Evolutionary conservation across 2,888 invertebrate species (phyloP).

Genomic region (Papilio elwesi): DNA sequence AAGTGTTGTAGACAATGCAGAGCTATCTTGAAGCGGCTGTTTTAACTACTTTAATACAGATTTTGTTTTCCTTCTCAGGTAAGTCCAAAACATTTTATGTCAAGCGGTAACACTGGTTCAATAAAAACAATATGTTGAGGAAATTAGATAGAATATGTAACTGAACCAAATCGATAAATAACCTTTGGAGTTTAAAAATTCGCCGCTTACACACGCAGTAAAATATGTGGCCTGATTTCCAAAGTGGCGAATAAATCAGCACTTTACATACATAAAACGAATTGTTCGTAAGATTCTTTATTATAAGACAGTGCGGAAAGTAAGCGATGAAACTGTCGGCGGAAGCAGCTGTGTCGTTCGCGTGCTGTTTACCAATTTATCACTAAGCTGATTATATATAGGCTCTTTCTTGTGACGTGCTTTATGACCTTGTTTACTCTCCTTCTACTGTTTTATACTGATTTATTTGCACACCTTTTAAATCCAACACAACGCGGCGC

Average conservation of each 20-base stretch:
- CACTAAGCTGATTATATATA: conserved; percentile 84
- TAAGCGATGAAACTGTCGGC: conserved; percentile 49
- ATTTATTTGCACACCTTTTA: conserved; percentile 74
- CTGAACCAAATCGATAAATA: no score
- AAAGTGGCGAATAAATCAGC: background rate
- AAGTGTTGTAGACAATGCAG: conserved; percentile 78
- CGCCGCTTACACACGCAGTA: background rate
- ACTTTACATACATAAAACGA: conserved; percentile 4
- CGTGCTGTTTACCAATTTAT: conserved; percentile 84
- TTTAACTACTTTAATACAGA: conserved; percentile 74
- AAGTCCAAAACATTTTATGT: conserved; percentile 42
- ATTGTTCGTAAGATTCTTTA: conserved; percentile 11
- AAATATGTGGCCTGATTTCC: background rate
- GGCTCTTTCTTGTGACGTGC: conserved; percentile 78
- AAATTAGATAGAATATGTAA: no score
- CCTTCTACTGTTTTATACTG: conserved; percentile 70
- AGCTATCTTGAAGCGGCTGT: conserved; percentile 73
- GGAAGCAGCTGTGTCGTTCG: conserved; percentile 81
- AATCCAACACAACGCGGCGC: conserved; percentile 54
- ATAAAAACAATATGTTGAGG: no score
- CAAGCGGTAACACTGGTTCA: background rate
- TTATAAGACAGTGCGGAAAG: conserved; percentile 35
- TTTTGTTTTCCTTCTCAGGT: conserved; percentile 73
- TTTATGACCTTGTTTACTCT: conserved; percentile 80
- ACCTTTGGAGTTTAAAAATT: no score